phyloP scores from a whole-genome alignment of 2,113 vertebrate genomes.

The Dermatemys mawii region DNA sequence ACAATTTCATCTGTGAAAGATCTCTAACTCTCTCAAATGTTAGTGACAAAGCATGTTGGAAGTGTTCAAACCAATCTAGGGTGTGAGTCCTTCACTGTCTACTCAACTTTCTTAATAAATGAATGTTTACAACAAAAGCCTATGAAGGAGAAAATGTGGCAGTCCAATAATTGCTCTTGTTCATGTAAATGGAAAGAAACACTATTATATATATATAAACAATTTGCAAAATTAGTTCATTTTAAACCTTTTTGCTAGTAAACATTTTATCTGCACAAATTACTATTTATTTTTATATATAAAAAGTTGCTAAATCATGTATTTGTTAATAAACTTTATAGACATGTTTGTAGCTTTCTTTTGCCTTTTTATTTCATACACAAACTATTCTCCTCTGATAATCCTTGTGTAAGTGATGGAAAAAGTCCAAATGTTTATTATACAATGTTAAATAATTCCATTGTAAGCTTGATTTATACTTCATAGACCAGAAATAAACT shows the following conservation, averaged over 20 bases:
- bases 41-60: background rate
- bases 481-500: background rate
- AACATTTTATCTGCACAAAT: background rate
- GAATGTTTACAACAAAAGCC: background rate
- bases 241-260: background rate
- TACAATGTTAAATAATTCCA: background rate
- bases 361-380: background rate
- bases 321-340: background rate
- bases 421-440: background rate
- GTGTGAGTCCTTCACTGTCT: background rate
- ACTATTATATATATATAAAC: background rate
- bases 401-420: background rate
- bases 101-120: background rate
- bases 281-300: background rate
- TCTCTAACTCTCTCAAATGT: background rate
- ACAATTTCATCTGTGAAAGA: background rate
- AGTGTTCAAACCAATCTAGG: background rate
- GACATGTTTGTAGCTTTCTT: background rate
- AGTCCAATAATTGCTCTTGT: background rate
- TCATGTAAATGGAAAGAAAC: background rate
- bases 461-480: background rate
- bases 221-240: background rate
- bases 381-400: background rate
- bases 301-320: background rate
- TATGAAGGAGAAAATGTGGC: background rate